phyloP scores from a whole-genome alignment of 1,140 invertebrate genomes.

The Patella vulgata region DNA sequence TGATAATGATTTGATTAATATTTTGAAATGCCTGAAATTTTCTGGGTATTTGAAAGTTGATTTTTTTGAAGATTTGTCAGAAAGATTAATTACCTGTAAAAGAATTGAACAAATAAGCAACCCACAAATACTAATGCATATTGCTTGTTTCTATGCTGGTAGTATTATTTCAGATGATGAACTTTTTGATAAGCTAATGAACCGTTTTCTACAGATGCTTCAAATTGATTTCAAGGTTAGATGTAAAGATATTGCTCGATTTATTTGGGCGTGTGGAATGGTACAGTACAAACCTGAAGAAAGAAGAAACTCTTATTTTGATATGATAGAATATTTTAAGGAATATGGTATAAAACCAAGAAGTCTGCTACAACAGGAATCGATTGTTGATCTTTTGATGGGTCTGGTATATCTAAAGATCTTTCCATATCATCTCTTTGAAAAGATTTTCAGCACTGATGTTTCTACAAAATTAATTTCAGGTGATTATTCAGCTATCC shows the following conservation, averaged over 20 bases:
- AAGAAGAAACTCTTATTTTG: not conserved
- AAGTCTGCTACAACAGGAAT: slow-evolving; percentile 14
- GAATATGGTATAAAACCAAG: not conserved
- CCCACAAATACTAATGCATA: slow-evolving; percentile 17
- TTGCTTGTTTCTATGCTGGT: slow-evolving; percentile 11
- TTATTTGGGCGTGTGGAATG: slow-evolving; percentile 17
- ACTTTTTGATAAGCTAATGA: slow-evolving; percentile 12
- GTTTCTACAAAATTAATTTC: slow-evolving; percentile 4
- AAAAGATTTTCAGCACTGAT: slow-evolving; percentile 1
- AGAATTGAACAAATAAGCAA: too few relatives aligned
- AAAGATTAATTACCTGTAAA: slow-evolving; percentile 3
- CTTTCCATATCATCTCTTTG: slow-evolving; percentile 10
- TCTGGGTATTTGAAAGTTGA: slow-evolving; percentile 10
- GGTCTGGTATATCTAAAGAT: slow-evolving; percentile 13
- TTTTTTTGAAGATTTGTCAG: slow-evolving; percentile 10
- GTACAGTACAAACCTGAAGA: slow-evolving; percentile 11
- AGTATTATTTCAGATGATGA: not conserved
- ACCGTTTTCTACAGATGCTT: not conserved
- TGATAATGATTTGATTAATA: not conserved
- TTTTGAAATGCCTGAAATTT: slow-evolving; percentile 10
- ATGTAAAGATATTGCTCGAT: slow-evolving; percentile 16
- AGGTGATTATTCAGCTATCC: too few relatives aligned
- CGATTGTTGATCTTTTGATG: slow-evolving; percentile 11
- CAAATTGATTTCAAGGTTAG: not conserved
- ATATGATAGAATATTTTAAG: slow-evolving; percentile 1